These are phyloP conservation scores for Platichthys stellatus DNA, from an alignment of 2,113 vertebrate species.

Conservation along the genomic window DNA sequence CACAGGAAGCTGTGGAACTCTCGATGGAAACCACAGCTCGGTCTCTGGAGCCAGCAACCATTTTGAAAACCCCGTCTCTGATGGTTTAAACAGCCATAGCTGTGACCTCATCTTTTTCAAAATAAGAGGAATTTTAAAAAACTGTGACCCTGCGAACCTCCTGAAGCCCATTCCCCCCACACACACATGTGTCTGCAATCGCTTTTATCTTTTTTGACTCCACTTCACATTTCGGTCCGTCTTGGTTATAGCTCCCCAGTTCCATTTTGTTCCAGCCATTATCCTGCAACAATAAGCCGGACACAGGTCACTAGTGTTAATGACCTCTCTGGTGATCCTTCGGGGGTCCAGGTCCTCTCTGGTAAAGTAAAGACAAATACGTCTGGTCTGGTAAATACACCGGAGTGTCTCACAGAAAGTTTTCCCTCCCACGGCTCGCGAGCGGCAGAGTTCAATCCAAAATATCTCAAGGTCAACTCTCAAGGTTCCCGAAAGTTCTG, in stretches of 20 bases:
- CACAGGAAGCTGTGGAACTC: conserved; percentile 55
- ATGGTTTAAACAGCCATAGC: conserved; percentile 63
- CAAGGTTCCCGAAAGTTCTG: conserved; percentile 55
- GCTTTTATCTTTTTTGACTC: conserved; percentile 36
- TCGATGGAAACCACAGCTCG: conserved; percentile 47
- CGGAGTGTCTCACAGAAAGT: conserved; percentile 24
- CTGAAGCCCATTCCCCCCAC: background rate
- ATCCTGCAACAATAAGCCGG: conserved; percentile 45
- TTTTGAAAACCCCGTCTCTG: conserved; percentile 44
- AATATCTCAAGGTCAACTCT: conserved; percentile 30
- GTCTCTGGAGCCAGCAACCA: conserved; percentile 44
- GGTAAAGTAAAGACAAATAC: conserved; percentile 41
- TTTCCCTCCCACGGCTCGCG: background rate
- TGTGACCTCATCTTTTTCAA: conserved; percentile 63
- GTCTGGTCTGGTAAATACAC: conserved; percentile 28
- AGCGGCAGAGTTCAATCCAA: conserved; percentile 1
- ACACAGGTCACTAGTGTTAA: conserved; percentile 50
- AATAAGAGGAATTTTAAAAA: conserved; percentile 53
- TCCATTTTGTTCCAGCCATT: conserved; percentile 39
- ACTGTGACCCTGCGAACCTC: conserved; percentile 30
- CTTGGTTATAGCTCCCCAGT: conserved; percentile 40
- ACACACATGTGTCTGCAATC: background rate
- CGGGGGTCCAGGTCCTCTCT: conserved; percentile 18
- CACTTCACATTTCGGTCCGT: conserved; percentile 27
- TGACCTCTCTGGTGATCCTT: conserved; percentile 39